Evolutionary conservation across 2,888 invertebrate genomes (phyloP).

Genomic region (Scaeva pyrastri): DNA sequence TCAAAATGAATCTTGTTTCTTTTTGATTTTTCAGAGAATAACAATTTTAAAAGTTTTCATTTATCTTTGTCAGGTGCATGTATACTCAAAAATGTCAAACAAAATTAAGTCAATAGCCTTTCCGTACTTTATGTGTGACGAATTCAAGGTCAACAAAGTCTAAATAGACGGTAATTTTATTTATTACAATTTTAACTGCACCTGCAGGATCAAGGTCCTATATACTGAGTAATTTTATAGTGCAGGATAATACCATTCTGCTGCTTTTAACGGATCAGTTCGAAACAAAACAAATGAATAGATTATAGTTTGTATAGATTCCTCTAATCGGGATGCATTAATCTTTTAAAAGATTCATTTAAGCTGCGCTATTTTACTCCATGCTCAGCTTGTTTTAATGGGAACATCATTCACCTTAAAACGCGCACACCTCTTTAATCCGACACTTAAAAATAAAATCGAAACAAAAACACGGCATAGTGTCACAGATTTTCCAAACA

Average conservation of each 20-base stretch:
- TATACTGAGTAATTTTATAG: neutral
- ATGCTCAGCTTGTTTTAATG: neutral
- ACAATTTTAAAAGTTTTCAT: too few relatives aligned
- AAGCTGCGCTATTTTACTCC: neutral
- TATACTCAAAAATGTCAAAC: too few relatives aligned
- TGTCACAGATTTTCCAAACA: constrained; percentile 11
- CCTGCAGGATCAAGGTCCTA: neutral
- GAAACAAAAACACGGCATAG: neutral
- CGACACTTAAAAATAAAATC: constrained; percentile 2
- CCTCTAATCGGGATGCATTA: neutral
- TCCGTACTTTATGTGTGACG: too few relatives aligned
- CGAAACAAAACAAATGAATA: too few relatives aligned
- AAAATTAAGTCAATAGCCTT: too few relatives aligned
- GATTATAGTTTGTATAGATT: neutral
- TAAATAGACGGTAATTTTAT: too few relatives aligned
- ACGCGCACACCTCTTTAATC: constrained; percentile 12
- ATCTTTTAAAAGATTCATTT: constrained; percentile 11
- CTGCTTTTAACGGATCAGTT: neutral
- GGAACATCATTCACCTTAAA: neutral
- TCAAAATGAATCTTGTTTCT: too few relatives aligned
- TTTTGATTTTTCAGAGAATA: too few relatives aligned
- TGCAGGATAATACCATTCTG: neutral
- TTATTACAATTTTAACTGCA: too few relatives aligned
- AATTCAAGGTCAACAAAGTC: too few relatives aligned
- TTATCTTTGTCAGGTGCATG: too few relatives aligned